Evolutionary conservation across 2,888 invertebrate species (phyloP).

Genomic region (Drosophila rubida): DNA sequence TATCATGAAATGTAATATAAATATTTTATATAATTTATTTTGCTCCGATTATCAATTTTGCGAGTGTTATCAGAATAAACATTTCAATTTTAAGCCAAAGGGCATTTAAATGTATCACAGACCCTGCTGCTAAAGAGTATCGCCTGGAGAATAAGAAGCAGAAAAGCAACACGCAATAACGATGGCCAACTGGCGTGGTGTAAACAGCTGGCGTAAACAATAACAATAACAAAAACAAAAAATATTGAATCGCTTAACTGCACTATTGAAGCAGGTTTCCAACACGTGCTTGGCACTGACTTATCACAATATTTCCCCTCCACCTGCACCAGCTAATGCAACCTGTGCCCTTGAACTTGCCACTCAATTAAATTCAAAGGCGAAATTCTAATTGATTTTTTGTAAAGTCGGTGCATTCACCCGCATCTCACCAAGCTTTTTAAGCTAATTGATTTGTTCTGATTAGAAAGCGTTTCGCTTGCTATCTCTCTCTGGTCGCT

Average conservation of each 20-base stretch:
- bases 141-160: constrained; percentile 1
- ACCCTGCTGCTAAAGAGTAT: background rate
- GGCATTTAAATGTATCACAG: background rate
- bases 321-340: constrained; percentile 10
- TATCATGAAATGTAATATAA: background rate
- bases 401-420: constrained; percentile 55
- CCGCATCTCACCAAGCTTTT: constrained; percentile 28
- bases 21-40: background rate
- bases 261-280: constrained; percentile 26
- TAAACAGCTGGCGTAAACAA: constrained; percentile 47
- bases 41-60: background rate
- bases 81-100: background rate
- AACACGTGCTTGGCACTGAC: constrained; percentile 35
- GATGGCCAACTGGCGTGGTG: constrained; percentile 9
- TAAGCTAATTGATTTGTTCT: constrained; percentile 61
- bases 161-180: constrained; percentile 13
- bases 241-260: constrained; percentile 25
- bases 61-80: background rate
- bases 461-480: constrained; percentile 58
- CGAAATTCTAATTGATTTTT: constrained; percentile 31
- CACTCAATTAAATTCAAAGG: constrained; percentile 5
- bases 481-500: constrained; percentile 29
- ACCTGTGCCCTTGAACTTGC: constrained; percentile 51
- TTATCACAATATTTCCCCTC: constrained; percentile 8
- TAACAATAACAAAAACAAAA: constrained; percentile 27